phyloP scores from a whole-genome alignment of 2,888 invertebrate genomes.

The Andrena bicolor region DNA sequence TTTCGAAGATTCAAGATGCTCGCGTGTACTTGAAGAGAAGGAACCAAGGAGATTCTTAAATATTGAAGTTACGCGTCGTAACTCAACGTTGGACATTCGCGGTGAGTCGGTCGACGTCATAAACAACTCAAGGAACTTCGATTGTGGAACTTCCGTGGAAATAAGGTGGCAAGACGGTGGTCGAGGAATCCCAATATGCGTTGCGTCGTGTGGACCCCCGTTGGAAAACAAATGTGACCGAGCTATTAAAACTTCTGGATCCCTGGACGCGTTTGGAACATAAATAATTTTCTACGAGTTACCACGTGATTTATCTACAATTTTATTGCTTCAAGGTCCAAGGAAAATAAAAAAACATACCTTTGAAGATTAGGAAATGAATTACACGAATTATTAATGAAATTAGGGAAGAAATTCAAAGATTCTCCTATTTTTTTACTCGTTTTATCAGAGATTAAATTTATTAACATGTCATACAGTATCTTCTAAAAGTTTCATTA shows the following conservation, averaged over 20 bases:
- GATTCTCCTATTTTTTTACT: too few species aligned
- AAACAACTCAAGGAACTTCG: constrained; percentile 84
- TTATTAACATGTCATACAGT: too few species aligned
- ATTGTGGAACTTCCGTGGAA: constrained; percentile 83
- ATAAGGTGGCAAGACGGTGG: constrained; percentile 70
- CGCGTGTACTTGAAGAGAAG: constrained; percentile 26
- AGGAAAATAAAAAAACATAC: background rate
- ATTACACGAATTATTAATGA: too few species aligned
- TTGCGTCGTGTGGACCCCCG: constrained; percentile 64
- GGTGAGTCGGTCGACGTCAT: constrained; percentile 66
- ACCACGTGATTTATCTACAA: constrained; percentile 57
- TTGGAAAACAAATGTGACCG: constrained; percentile 74
- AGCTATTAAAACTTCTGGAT: constrained; percentile 74
- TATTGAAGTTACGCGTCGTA: constrained; percentile 62
- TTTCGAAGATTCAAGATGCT: constrained; percentile 33
- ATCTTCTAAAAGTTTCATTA: too few species aligned
- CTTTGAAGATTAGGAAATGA: background rate
- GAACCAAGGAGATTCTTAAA: constrained; percentile 54
- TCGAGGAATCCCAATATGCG: constrained; percentile 73
- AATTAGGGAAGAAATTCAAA: too few species aligned
- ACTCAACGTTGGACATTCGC: constrained; percentile 54
- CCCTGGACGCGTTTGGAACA: constrained; percentile 47
- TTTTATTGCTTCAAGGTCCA: background rate
- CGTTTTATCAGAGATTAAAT: too few species aligned
- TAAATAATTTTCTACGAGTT: constrained; percentile 66